Base-by-base conservation (phyloP, 2,797 vertebrate species). In the Loriculus beryllinus region DNA sequence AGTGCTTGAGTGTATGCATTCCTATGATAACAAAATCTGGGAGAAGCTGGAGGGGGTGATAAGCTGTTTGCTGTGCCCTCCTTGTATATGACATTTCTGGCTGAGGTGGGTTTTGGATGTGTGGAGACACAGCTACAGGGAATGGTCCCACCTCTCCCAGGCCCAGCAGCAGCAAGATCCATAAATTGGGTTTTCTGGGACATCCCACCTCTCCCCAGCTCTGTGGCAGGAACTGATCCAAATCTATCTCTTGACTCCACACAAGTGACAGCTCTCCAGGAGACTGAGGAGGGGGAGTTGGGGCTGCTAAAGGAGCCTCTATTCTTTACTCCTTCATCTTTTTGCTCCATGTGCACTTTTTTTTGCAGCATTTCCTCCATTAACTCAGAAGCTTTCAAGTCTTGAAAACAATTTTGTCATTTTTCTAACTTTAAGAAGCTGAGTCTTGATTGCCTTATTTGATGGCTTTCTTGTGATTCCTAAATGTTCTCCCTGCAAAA, bases 401-500 rank as follows among this genome's bases (percentile, higher is more conserved):
- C 89, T 60, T 76, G 47, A 85, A 82, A 97, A 91, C 57, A 78
- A 81, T 95, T 83, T 86, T 57, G 64, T 85, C 28, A 72, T 94
- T 91, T 96, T 94, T 94, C 78, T 92, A 74, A 62, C 83, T 92
- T 88, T 51, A 81, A 82, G 88, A 92, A 76, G 20, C 74, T 76
- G 40, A 20, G 57, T 56, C 29, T 93, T 95, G 71, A 92, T 94
- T 86, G 56, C 43, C 75, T 90, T 75, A 85, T 93, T 92, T 94
- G 91, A 92, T 77, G 68, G 31, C 45, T 96, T 95, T 29, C 82
- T 95, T 86, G 51, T 72, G 15, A 48, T 91, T 96, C 80, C 86
- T 92, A 93, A 96, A 87, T 86, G 65, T 45, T 78, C 82, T 78
- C 29, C 54, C 45, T 85, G 65, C 26, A 86, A 84, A 94, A 82